Conservation (phyloP, 2,888 invertebrate genomes). For the Megamerina dolium region DNA sequence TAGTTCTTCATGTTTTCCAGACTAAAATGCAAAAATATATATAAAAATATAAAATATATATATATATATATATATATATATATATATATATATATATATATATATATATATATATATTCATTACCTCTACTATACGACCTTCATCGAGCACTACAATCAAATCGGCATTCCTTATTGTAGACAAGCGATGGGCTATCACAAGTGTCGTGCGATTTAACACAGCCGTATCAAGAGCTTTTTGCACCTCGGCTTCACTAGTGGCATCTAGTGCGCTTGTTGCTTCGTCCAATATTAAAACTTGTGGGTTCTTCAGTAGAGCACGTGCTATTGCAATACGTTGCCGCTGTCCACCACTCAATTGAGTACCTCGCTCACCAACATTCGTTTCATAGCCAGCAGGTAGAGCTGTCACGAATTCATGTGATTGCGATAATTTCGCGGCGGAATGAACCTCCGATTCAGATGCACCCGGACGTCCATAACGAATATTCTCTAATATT, state of each 20-base stretch:
- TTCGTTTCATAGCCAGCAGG: slow-evolving; percentile 78
- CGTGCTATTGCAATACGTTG: slow-evolving; percentile 93
- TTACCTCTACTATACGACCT: slow-evolving; percentile 77
- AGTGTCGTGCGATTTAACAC: slow-evolving; percentile 81
- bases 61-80: background rate
- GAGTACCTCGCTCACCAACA: slow-evolving; percentile 84
- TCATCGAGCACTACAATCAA: slow-evolving; percentile 83
- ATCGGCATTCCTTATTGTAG: slow-evolving; percentile 87
- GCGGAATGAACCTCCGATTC: slow-evolving; percentile 70
- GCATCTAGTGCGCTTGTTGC: slow-evolving; percentile 94
- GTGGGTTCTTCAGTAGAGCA: slow-evolving; percentile 85
- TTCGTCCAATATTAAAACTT: slow-evolving; percentile 84
- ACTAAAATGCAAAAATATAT: slow-evolving; percentile 51
- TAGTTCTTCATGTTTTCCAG: slow-evolving; percentile 76
- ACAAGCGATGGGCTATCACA: slow-evolving; percentile 91
- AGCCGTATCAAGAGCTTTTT: slow-evolving; percentile 79
- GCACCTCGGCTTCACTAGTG: slow-evolving; percentile 85
- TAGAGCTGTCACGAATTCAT: slow-evolving; percentile 79
- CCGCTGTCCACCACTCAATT: slow-evolving; percentile 93
- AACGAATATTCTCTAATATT: slow-evolving; percentile 89
- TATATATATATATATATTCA: background rate
- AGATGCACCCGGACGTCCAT: slow-evolving; percentile 67
- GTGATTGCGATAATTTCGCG: slow-evolving; percentile 82
- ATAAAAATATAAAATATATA: background rate
- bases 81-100: slow-evolving; percentile 1